A percentile compares a stretch with the other conserved stretches of the same genome.
Conservation (phyloP, 1,140 invertebrate species). For the Mercenaria mercenaria region DNA sequence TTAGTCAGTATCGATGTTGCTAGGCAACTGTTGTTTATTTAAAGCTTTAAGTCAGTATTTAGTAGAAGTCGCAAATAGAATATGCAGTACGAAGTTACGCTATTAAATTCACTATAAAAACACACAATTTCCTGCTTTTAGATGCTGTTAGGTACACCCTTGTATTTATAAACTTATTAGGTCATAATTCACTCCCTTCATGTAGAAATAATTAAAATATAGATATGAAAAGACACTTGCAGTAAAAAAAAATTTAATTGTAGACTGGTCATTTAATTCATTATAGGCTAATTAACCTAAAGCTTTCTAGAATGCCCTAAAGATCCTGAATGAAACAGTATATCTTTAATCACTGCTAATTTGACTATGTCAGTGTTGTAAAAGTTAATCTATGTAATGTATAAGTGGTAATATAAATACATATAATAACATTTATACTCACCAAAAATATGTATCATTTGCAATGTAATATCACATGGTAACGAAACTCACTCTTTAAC, state of each 20-base stretch:
- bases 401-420: background rate
- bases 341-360: conserved; percentile 2
- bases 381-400: conserved; percentile 4
- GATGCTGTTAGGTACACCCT: background rate
- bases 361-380: conserved; percentile 18
- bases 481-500: conserved; percentile 20
- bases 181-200: background rate
- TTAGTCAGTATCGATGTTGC: conserved; percentile 32
- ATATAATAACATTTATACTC: background rate
- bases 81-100: background rate
- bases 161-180: background rate
- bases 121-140: background rate
- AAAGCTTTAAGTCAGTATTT: conserved; percentile 17
- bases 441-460: background rate
- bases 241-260: background rate
- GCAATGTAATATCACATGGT: background rate
- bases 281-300: background rate
- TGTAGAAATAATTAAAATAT: background rate
- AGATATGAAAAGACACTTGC: background rate
- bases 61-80: background rate
- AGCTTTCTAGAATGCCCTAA: background rate
- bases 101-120: background rate
- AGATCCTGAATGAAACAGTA: background rate
- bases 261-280: background rate
- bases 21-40: conserved; percentile 11